Base-by-base conservation (phyloP, 2,888 invertebrate species). In the Odontocerum albicorne region DNA sequence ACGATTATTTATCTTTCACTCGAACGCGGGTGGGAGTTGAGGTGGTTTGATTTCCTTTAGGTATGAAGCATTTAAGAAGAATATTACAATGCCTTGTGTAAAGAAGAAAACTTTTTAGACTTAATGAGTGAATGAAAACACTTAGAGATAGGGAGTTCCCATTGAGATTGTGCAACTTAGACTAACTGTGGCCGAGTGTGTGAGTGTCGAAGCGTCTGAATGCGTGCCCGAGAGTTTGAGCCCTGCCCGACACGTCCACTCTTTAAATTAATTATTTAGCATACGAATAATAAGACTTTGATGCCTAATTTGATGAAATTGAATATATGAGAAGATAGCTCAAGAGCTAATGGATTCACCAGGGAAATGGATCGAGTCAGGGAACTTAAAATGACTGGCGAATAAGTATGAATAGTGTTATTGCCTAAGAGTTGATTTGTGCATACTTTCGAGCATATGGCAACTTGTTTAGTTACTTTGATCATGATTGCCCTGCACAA, bases 11-110 rank as follows among this genome's bases (percentile, higher is more conserved):
- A 8, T 35, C 13, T 13, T 6, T 31, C 13, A 15, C 35, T 35
- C 35, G 13, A 35, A 16, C 35, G 10, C 15, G 13, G 7, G 35
- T 15, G 35, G 35, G 35, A 8, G 16, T 13, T 16, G 16, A 35
- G 35, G 15, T 13, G 35, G 35, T 16, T 13, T 35, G 15, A 16
- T 16, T 15, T 13, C 13, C 35, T 13, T 35, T 35, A 35, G 13
- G 16, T 35, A 35, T 13, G 16, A 15, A 15, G 16, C 16, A 35
- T 35, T 35, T 13, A 16, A 35, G 35, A 15, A 35, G 35, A 35
- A 7, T 16, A 44, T 16, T 33, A 42, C 15, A 35, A 33, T 33
- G 50, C 50, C 50, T 50, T 43, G 50, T 50, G 50, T 50, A 50
- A 50, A 50, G 43, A 21, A 50, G 43, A 17, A 32, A 33, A 39